Base-by-base conservation (phyloP, 2,797 vertebrate species). In the Petrocephalus sullivani region DNA sequence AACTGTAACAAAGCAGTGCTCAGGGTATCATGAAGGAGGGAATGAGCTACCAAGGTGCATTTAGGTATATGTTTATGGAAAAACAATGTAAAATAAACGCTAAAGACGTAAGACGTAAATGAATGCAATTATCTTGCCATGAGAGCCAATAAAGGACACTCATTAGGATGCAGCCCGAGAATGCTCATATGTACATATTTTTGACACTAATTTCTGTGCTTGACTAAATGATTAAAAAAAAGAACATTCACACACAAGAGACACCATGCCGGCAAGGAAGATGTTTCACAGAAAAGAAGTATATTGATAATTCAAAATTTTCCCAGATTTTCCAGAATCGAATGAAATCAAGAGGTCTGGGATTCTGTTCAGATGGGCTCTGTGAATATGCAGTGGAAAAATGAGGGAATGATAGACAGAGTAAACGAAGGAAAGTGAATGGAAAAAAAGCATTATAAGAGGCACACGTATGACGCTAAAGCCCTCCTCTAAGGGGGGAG, bases 321-420 rank as follows among this genome's bases (percentile, higher is more conserved):
- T 28, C 33, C 23, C 0, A 12, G 23, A 33, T 67, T 67, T 33
- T 67, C 49, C 23, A 67, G 61, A 67, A 67, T 67, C 10, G 0
- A 75, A 75, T 75, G 8, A 41, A 75, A 37, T 10, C 10, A 3
- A 64, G 71, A 37, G 71, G 71, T 2, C 49, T 84, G 82, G 51
- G 33, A 85, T 9, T 23, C 83, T 4, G 28, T 46, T 56, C 82
- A 85, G 53, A 33, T 19, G 16, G 23, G 53, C 54, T 57, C 56
- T 33, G 90, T 92, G 93, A 90, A 86, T 93, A 92, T 89, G 90
- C 89, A 91, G 83, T 91, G 90, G 91, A 94, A 89, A 90, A 49
- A 93, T 93, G 90, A 37, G 87, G 82, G 92, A 19, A 88, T 61
- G 41, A 53, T n/a, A 90, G 41, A 5, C 41, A 88, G 61, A 28